These are phyloP conservation scores for Charaxes varanes DNA, from an alignment of 1,140 invertebrate genomes.

Conservation along the genomic window DNA sequence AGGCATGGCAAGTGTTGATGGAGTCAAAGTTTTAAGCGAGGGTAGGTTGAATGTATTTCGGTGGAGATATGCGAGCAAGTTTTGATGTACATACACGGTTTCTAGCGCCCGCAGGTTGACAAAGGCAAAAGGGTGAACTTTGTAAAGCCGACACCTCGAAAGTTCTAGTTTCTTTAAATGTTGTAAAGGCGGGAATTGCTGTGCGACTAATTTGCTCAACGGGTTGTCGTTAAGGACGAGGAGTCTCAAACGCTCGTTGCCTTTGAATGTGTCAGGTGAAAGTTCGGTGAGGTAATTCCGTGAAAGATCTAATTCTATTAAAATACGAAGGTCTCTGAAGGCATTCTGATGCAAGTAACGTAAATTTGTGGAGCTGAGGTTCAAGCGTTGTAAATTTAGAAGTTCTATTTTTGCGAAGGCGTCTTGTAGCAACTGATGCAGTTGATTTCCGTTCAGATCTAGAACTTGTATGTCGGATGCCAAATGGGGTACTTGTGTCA, in stretches of 20 bases:
- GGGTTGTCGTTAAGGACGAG: slow-evolving; percentile 84
- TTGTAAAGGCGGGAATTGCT: slow-evolving; percentile 82
- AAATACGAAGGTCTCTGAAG: slow-evolving; percentile 88
- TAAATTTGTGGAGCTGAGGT: slow-evolving; percentile 82
- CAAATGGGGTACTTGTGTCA: slow-evolving; percentile 82
- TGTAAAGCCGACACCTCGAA: slow-evolving; percentile 82
- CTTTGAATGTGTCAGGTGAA: slow-evolving; percentile 82
- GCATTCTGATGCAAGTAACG: slow-evolving; percentile 84
- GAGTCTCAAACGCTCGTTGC: slow-evolving; percentile 82
- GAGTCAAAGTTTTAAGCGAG: slow-evolving; percentile 83
- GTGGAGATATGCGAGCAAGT: slow-evolving; percentile 53
- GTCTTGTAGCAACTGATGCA: slow-evolving; percentile 82
- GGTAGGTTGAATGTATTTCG: slow-evolving; percentile 60
- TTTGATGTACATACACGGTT: slow-evolving; percentile 57
- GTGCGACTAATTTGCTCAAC: slow-evolving; percentile 75
- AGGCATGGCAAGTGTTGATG: too few relatives aligned
- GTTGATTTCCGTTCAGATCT: slow-evolving; percentile 85
- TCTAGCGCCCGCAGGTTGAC: slow-evolving; percentile 55
- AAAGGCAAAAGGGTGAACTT: slow-evolving; percentile 80
- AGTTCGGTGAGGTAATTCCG: slow-evolving; percentile 82
- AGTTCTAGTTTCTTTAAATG: slow-evolving; percentile 86
- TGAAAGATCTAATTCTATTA: slow-evolving; percentile 90
- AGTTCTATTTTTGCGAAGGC: slow-evolving; percentile 86
- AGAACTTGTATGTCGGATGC: slow-evolving; percentile 90
- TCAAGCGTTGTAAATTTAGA: slow-evolving; percentile 89